Evolutionary conservation across 2,888 invertebrate species (phyloP), one percentile per base, ranked within the genome.

Genomic region (Ormyrus nitidulus): DNA sequence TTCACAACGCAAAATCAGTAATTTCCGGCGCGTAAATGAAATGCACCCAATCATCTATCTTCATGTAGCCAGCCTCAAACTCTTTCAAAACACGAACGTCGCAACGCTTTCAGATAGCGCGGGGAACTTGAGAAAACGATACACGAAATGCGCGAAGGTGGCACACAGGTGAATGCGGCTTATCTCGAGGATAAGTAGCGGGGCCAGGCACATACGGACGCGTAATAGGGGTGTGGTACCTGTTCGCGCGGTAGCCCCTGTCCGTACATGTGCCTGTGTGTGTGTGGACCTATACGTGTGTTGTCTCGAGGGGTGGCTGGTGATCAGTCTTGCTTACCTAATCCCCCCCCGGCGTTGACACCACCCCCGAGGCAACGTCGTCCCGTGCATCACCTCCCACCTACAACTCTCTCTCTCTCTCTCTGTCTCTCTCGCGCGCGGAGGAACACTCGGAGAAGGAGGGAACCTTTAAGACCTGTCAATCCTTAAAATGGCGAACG

Each of bases 311-410:
- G 75, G 66, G 34, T 48, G 58, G 83, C 82, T 81, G 84, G 88
- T 87, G 85, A 89, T 89, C 85, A 86, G 86, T 89, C 89, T 89
- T 88, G 86, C 87, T 88, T 89, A 89, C 85, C 84, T 81, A 83
- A 66, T 78, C 78, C 1, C 78, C 81, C 0, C 64, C 44, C 59
- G 71, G 74, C 83, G 87, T 85, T 88, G 88, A 88, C 88, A 88
- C 85, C 86, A 86, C 86, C 83, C 69, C 70, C 82, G 82, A 79
- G 81, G 72, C 59, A 71, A 79, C 80, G 80, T 77, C 53, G 72
- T 69, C 59, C 69, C n/a, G 11, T 64, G 34, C 9, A 59, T 56
- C 58, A 8, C 34, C 13, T 7, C 46, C 13, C 48, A 19, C 9
- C 44, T 11, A 6, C 62, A 53, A 6, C 9, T 8, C 46, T 8